Evolutionary conservation across 2,113 vertebrate species (phyloP), one percentile per base, ranked within the genome.

Genomic region (Erythrolamprus reginae): DNA sequence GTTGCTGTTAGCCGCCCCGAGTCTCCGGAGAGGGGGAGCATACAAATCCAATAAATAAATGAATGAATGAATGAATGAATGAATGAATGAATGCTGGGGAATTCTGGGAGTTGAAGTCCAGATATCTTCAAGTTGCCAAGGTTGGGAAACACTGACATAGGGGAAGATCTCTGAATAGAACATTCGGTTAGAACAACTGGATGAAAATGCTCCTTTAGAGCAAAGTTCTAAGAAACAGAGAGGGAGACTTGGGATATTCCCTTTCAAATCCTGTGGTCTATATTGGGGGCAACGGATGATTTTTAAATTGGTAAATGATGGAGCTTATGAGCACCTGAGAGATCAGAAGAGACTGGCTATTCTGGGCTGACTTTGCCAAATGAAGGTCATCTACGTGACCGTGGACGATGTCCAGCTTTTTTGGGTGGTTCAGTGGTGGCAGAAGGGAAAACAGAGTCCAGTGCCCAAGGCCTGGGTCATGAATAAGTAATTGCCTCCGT

Each of bases 401-500:
- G 91, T 91, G 91, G 42, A 91, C 26, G 94, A 10, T 93, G 51
- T 96, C 97, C 97, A 91, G 96, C 95, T 77, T 33, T 55, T 21
- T 56, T 93, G 7, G 7, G 52, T 52, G 61, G 89, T 94, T 91
- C 88, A 52, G 90, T 65, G 94, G 95, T 45, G 88, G 91, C 19
- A 55, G 96, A 94, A 89, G 90, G 86, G 93, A 96, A 89, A 95
- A 96, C 56, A 88, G 94, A 96, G 95, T 94, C 86, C 90, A 92
- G 86, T 89, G 97, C 97, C 97, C 77, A 94, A 97, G 97, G 97
- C 96, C 88, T 94, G 96, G 97, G 96, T 97, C 96, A 97, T 97
- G 97, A 97, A 97, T 97, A 97, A 97, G 96, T 98, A 97, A 97
- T 98, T 92, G 96, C 96, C 90, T 28, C 85, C 88, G 95, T 94